Evolutionary conservation across 1,140 invertebrate species (phyloP).

Genomic region (Caligus rogercresseyi): DNA sequence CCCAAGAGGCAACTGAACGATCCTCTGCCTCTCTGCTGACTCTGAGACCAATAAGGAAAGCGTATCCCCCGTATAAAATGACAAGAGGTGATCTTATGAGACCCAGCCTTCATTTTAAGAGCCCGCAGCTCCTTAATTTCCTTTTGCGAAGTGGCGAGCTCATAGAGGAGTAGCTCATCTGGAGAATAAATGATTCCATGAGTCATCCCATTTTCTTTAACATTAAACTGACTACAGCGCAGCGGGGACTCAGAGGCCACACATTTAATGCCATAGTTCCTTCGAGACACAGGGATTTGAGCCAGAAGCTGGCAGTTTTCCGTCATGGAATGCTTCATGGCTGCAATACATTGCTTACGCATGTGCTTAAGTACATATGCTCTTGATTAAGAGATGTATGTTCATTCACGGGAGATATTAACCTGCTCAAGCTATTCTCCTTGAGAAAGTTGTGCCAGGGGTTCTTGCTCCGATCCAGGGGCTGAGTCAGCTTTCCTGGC

Average conservation of each 20-base stretch:
- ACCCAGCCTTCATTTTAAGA: background rate
- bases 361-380: slow-evolving; percentile 3
- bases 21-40: slow-evolving; percentile 25
- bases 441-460: slow-evolving; percentile 60
- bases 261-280: background rate
- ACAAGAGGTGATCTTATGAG: background rate
- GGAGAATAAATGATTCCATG: background rate
- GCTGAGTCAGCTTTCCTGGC: slow-evolving; percentile 42
- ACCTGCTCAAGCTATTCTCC: slow-evolving; percentile 45
- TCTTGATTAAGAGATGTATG: slow-evolving; percentile 64
- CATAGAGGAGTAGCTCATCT: background rate
- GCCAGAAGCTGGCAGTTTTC: background rate
- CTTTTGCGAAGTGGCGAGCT: background rate
- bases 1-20: slow-evolving; percentile 27
- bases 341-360: background rate
- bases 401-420: slow-evolving; percentile 52
- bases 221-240: background rate
- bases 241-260: background rate
- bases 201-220: background rate
- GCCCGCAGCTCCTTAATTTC: background rate
- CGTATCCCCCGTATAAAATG: slow-evolving; percentile 55
- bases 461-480: slow-evolving; percentile 37
- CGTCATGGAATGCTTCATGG: background rate
- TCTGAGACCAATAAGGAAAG: slow-evolving; percentile 46
- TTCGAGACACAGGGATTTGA: background rate